Base-by-base conservation (phyloP, 1,140 invertebrate genomes). In the Lethocerus indicus region DNA sequence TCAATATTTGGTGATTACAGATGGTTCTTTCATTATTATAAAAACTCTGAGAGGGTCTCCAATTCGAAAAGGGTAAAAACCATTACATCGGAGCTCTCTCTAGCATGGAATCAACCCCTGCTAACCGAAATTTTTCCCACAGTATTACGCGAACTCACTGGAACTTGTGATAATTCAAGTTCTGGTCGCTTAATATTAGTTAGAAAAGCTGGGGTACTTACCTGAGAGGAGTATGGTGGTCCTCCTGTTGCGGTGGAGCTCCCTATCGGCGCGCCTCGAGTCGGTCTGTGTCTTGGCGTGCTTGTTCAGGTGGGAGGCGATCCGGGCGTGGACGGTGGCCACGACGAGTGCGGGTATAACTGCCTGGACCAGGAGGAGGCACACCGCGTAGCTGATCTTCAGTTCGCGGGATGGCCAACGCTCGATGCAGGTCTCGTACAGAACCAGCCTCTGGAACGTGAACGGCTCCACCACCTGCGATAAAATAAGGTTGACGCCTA, bases 341-440 rank as follows among this genome's bases (percentile, higher is more conserved):
- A 76, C 62, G 12, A 74, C 71, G 16, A 68, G 55, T 32, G 71
- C 69, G 0, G 74, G 74, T 12, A 74, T 63, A 26, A 75, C 60
- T 50, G 74, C 72, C 57, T 74, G 71, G 14, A 72, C 61, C 25
- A 75, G 54, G 47, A 75, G 61, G 3, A 71, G 64, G 5, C 63
- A 64, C 7, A 73, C 64, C 1, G 67, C 67, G 59, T 74, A 75
- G 0, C 63, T 58, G 9, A 67, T 59, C 54, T 71, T 69, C 32
- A 66, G 62, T 23, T 61, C 55, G 7, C 55, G 54, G 1, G 58
- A 56, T 3, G 69, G 65, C 67, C 68, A 71, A 5, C 59, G 52
- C 54, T 71, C 69, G 2, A 65, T 58, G 52, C 69, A 71, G 27
- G 58, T 58, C 32, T 67, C 59, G 52, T 66, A 67, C 4, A 65